Evolutionary conservation across 2,888 invertebrate species (phyloP), one percentile per base, ranked within the genome.

Genomic region (Pammene aurita): DNA sequence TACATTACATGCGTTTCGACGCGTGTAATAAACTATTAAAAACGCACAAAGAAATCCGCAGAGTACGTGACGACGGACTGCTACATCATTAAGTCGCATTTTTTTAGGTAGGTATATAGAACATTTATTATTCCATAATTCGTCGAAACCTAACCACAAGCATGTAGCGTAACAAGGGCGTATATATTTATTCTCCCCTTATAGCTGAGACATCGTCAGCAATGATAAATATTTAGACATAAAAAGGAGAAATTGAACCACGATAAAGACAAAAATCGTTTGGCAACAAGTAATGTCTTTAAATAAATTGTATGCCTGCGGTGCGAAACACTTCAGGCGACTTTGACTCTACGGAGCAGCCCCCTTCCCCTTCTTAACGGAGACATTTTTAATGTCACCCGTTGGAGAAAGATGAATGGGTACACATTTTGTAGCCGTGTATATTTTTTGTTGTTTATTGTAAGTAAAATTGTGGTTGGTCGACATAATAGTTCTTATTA

Each of bases 341-440:
- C 77, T 87, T 82, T 88, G 85, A 84, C 80, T 85, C 85, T 87
- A 84, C 81, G 75, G 76, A 79, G 80, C 80, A 77, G 77, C 75
- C 85, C 86, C 90, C 86, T 89, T 89, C 87, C 90, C 89, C 86
- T 89, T 78, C 82, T 87, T 88, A 87, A 87, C 87, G 82, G 85
- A 84, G 88, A 90, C 91, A 92, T 92, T 92, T 91, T 91, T 90
- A 90, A 89, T 86, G 90, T 90, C 89, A 86, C 84, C 81, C 82
- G 83, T 85, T 87, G 85, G 84, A 87, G 89, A 90, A 91, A 92
- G 92, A 92, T 88, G 89, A 90, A 92, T 92, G 90, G 89, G 84
- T 83, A 87, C 80, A 87, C 89, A 90, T 92, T 91, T 90, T 88
- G 88, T 87, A 87, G 84, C 89, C 84, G 87, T 88, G 85, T 88